phyloP scores from a whole-genome alignment of 2,888 invertebrate genomes.

The Calameuta filiformis region DNA sequence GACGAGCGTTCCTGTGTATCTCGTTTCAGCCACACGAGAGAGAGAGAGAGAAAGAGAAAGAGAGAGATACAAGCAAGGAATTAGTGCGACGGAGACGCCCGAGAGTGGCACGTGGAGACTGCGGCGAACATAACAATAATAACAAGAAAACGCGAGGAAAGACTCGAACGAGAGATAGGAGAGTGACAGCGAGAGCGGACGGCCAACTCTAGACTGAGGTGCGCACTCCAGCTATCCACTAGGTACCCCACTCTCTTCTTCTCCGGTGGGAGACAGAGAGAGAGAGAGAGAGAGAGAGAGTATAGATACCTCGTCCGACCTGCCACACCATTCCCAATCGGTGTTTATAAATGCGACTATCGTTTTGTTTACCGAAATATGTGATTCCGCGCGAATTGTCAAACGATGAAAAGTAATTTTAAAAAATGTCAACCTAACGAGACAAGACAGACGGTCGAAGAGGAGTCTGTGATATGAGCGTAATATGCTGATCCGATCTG shows the following conservation, averaged over 20 bases:
- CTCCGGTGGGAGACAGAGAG: neutral
- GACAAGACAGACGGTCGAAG: too few species aligned
- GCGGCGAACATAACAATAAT: neutral
- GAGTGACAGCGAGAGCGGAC: constrained; percentile 38
- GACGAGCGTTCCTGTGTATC: neutral
- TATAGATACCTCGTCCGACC: neutral
- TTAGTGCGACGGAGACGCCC: neutral
- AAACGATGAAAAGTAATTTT: neutral
- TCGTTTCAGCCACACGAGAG: neutral
- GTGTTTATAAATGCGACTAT: neutral
- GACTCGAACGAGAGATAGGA: constrained; percentile 12
- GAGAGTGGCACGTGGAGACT: neutral
- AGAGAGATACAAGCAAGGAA: neutral
- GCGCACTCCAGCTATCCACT: constrained; percentile 14
- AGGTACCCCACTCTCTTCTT: neutral
- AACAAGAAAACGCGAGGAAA: neutral
- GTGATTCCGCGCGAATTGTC: neutral
- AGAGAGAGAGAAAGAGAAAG: too few species aligned
- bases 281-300: constrained; percentile 7
- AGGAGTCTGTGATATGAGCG: too few species aligned
- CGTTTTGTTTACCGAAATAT: neutral
- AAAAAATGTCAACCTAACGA: neutral
- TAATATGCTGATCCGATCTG: too few species aligned
- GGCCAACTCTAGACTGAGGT: constrained; percentile 49
- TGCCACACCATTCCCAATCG: neutral